Evolutionary conservation across 2,888 invertebrate species (phyloP).

Genomic region (Lampropteryx suffumata): DNA sequence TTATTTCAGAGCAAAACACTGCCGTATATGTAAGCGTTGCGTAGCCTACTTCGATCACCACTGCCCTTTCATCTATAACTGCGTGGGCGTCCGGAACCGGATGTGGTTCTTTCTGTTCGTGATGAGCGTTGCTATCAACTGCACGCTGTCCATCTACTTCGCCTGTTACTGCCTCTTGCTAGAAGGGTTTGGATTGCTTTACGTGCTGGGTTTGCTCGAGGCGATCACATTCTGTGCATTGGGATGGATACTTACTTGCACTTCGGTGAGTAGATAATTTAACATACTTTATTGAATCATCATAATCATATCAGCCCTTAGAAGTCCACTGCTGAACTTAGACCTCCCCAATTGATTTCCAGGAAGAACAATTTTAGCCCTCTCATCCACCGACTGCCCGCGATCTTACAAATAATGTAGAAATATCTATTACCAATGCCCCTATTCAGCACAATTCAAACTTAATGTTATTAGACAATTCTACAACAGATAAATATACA

Average conservation of each 20-base stretch:
- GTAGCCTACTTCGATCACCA: slow-evolving; percentile 96
- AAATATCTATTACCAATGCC: too few species aligned
- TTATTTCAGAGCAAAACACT: slow-evolving; percentile 89
- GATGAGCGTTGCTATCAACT: slow-evolving; percentile 93
- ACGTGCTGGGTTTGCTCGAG: slow-evolving; percentile 91
- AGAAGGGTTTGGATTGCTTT: slow-evolving; percentile 93
- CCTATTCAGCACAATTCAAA: too few species aligned
- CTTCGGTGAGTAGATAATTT: slow-evolving; percentile 86
- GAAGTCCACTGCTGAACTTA: too few species aligned
- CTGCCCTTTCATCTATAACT: slow-evolving; percentile 97
- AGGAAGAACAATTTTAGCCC: too few species aligned
- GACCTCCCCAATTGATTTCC: too few species aligned
- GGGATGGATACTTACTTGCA: slow-evolving; percentile 94
- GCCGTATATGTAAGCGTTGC: slow-evolving; percentile 94
- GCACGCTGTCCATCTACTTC: slow-evolving; percentile 93
- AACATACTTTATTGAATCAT: too few species aligned
- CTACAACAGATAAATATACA: too few species aligned
- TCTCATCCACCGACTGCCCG: too few species aligned
- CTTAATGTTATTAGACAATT: too few species aligned
- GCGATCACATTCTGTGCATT: slow-evolving; percentile 93
- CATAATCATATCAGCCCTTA: too few species aligned
- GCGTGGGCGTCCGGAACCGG: slow-evolving; percentile 94
- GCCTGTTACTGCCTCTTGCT: slow-evolving; percentile 92
- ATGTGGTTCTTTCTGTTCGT: slow-evolving; percentile 97
- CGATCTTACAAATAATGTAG: too few species aligned